These are phyloP conservation scores for Venustoraphidia nigricollis DNA, from an alignment of 2,888 invertebrate species.

Conservation along the genomic window DNA sequence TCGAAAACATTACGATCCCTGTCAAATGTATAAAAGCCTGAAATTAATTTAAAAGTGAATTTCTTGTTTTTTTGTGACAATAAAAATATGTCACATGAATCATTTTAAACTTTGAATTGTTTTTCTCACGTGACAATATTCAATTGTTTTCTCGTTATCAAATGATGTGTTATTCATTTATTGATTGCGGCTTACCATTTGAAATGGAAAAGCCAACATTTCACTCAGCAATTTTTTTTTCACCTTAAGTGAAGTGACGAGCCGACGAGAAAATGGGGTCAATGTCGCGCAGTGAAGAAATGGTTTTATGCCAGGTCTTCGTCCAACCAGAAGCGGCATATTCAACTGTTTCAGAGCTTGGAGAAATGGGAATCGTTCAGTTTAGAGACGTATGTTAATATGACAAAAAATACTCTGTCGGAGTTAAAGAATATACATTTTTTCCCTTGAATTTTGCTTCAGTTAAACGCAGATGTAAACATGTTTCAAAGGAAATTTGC, in stretches of 20 bases:
- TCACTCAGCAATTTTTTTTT: too few species aligned
- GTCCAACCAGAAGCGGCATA: conserved; percentile 52
- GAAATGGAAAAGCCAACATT: too few species aligned
- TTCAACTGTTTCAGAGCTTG: conserved; percentile 46
- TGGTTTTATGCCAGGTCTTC: conserved; percentile 40
- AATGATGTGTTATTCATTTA: too few species aligned
- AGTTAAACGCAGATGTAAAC: conserved; percentile 40
- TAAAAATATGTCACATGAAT: too few species aligned
- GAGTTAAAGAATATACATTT: background rate
- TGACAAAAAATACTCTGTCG: background rate
- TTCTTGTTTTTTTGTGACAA: too few species aligned
- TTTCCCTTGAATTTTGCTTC: background rate
- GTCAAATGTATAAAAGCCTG: too few species aligned
- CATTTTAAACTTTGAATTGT: too few species aligned
- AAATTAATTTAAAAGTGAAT: too few species aligned
- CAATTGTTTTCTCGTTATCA: too few species aligned
- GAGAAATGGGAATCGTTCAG: conserved; percentile 48
- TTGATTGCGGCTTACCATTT: too few species aligned
- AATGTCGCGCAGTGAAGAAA: conserved; percentile 29
- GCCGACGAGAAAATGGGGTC: conserved; percentile 21
- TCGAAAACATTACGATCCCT: too few species aligned
- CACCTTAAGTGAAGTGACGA: background rate
- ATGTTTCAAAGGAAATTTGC: conserved; percentile 45
- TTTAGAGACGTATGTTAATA: conserved; percentile 42
- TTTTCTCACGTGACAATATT: too few species aligned